Conservation (phyloP, 1,140 invertebrate genomes). For the Drosophila santomea region DNA sequence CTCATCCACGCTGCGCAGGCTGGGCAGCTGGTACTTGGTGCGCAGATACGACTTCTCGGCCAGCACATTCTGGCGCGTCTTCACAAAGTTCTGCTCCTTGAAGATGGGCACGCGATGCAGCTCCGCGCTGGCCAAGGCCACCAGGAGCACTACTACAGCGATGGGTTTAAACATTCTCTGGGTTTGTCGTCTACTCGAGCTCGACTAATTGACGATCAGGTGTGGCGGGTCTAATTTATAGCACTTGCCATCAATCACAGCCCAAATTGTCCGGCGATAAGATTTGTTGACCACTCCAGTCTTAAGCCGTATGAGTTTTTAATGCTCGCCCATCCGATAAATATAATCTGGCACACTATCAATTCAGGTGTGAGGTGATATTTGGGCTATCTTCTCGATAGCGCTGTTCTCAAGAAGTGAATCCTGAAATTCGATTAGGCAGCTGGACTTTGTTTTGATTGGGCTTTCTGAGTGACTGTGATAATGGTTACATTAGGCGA, state of each 20-base stretch:
- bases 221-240: slow-evolving; percentile 57
- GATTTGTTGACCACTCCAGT: slow-evolving; percentile 13
- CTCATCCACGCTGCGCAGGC: slow-evolving; percentile 32
- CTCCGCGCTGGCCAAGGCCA: slow-evolving; percentile 69
- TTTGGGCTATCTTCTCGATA: slow-evolving; percentile 23
- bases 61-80: slow-evolving; percentile 62
- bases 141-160: slow-evolving; percentile 46
- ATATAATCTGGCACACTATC: slow-evolving; percentile 34
- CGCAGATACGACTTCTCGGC: slow-evolving; percentile 59
- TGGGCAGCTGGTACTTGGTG: slow-evolving; percentile 59
- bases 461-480: not conserved
- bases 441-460: slow-evolving; percentile 18
- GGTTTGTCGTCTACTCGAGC: slow-evolving; percentile 51
- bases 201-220: slow-evolving; percentile 52
- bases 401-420: slow-evolving; percentile 9
- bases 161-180: slow-evolving; percentile 59
- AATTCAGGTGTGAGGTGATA: slow-evolving; percentile 15
- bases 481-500: not conserved
- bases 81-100: slow-evolving; percentile 68
- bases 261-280: slow-evolving; percentile 19
- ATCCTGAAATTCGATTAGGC: slow-evolving; percentile 1
- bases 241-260: slow-evolving; percentile 39
- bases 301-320: not conserved
- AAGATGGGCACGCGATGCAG: slow-evolving; percentile 64
- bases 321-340: slow-evolving; percentile 23